These are phyloP conservation scores for Papilio protenor DNA, from an alignment of 2,888 invertebrate genomes.

Conservation along the genomic window DNA sequence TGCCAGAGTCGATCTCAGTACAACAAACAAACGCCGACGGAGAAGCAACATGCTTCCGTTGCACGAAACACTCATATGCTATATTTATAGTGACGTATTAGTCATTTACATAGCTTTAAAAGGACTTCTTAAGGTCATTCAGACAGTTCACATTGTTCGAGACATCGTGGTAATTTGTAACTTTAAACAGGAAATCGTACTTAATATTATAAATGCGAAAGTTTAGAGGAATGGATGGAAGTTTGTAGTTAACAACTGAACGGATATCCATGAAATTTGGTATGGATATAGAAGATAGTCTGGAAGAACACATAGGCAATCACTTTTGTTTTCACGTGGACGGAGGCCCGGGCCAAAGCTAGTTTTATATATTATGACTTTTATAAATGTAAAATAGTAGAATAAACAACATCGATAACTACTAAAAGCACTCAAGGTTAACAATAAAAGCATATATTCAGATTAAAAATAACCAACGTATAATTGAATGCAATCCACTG, in stretches of 20 bases:
- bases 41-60: slow-evolving; percentile 22
- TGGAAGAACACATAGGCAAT: too few species aligned
- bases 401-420: neutral
- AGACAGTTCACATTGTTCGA: neutral
- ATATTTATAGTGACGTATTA: slow-evolving; percentile 6
- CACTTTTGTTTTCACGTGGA: too few species aligned
- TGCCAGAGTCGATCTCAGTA: slow-evolving; percentile 4
- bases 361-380: too few species aligned
- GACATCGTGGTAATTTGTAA: neutral
- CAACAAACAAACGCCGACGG: slow-evolving; percentile 24
- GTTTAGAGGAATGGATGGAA: too few species aligned
- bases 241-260: too few species aligned
- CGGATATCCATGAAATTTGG: too few species aligned
- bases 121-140: slow-evolving; percentile 5
- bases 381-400: neutral
- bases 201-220: neutral
- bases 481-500: neutral
- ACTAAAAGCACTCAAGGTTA: slow-evolving; percentile 3
- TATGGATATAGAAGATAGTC: too few species aligned
- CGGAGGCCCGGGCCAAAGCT: too few species aligned
- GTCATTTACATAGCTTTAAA: slow-evolving; percentile 4
- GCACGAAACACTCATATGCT: neutral
- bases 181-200: neutral
- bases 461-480: neutral
- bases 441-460: neutral